phyloP scores from a whole-genome alignment of 2,797 vertebrate genomes.

The Smutsia gigantea region DNA sequence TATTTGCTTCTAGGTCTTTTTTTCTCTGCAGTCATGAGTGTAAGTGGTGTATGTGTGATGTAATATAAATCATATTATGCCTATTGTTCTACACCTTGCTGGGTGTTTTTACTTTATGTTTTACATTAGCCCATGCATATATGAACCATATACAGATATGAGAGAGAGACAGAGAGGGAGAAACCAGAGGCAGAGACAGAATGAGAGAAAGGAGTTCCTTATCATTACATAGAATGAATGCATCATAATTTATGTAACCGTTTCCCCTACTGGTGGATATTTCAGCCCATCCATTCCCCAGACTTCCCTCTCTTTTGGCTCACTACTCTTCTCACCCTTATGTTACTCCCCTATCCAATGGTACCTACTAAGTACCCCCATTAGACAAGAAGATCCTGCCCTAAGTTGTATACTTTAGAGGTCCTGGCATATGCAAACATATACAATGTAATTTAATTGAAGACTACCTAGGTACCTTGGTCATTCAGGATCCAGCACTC shows the following conservation, averaged over 20 bases:
- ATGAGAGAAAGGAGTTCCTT: not conserved
- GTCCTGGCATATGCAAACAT: not conserved
- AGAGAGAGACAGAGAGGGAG: not conserved
- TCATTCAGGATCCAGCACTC: not conserved
- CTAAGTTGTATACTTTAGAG: not conserved
- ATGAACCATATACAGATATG: not conserved
- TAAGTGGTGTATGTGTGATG: not conserved
- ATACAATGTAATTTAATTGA: not conserved
- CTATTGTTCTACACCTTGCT: not conserved
- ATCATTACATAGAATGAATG: not conserved
- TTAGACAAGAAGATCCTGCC: not conserved
- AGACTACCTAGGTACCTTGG: not conserved
- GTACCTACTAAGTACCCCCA: not conserved
- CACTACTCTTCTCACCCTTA: not conserved
- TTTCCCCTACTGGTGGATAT: not conserved
- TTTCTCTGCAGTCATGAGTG: not conserved
- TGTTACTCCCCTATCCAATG: not conserved
- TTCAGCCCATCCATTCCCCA: not conserved
- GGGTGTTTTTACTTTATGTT: not conserved
- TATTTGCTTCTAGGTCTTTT: not conserved
- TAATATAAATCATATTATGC: not conserved
- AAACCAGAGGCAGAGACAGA: not conserved
- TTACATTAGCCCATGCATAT: not conserved
- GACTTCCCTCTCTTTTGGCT: not conserved
- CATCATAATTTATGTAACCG: not conserved